phyloP scores from a whole-genome alignment of 2,797 vertebrate species.

The Notolepis coatsorum region DNA sequence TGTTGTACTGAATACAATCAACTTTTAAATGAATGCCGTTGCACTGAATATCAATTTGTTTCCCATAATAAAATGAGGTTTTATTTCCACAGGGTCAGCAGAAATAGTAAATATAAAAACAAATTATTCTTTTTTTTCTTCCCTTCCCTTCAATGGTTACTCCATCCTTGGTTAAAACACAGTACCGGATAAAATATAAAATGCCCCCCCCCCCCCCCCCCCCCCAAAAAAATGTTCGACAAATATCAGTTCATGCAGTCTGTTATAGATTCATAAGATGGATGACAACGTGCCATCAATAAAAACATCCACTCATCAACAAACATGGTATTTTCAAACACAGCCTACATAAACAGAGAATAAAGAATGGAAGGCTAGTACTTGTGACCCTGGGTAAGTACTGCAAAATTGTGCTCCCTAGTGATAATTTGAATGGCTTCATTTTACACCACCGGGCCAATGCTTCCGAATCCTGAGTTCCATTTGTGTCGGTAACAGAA shows the following conservation, averaged over 20 bases:
- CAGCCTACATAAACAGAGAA: too few relatives aligned
- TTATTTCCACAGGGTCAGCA: slow-evolving; percentile 63
- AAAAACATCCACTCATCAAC: slow-evolving; percentile 18
- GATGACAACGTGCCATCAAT: not conserved
- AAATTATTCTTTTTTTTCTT: not conserved
- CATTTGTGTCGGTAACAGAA: too few relatives aligned
- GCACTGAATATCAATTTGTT: not conserved
- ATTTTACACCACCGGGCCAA: too few relatives aligned
- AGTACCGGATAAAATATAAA: slow-evolving; percentile 24
- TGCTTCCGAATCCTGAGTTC: too few relatives aligned
- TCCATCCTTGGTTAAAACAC: slow-evolving; percentile 29
- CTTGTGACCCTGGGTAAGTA: too few relatives aligned
- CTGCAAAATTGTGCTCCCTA: too few relatives aligned
- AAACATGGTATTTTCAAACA: too few relatives aligned
- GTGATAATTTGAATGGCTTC: too few relatives aligned
- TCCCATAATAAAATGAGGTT: slow-evolving; percentile 25
- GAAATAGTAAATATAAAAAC: slow-evolving; percentile 55
- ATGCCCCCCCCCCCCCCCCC: too few relatives aligned
- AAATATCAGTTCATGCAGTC: slow-evolving; percentile 23
- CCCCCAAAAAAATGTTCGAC: too few relatives aligned
- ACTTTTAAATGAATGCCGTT: slow-evolving; percentile 33
- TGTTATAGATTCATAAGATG: slow-evolving; percentile 3
- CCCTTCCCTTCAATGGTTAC: not conserved
- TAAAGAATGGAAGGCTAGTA: too few relatives aligned
- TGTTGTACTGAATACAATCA: too few relatives aligned